Evolutionary conservation across 2,888 invertebrate species (phyloP).

Genomic region (Noctua janthe): DNA sequence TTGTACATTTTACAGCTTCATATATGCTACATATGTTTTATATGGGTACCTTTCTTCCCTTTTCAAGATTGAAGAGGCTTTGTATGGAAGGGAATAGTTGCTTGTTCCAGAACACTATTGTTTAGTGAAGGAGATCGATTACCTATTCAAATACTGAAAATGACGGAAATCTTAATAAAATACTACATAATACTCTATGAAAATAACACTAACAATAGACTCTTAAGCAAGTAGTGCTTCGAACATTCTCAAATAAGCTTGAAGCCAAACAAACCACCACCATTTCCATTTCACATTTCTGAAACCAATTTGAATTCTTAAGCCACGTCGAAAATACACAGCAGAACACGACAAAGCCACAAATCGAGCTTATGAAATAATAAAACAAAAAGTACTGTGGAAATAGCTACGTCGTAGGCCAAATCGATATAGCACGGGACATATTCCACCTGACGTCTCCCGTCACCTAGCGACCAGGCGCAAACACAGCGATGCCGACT

Average conservation of each 20-base stretch:
- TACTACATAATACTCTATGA: background rate
- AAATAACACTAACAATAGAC: background rate
- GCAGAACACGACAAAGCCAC: conserved; percentile 20
- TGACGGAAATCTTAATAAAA: background rate
- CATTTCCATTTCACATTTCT: conserved; percentile 19
- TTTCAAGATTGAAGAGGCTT: conserved; percentile 41
- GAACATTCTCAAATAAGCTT: background rate
- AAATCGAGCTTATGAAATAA: conserved; percentile 43
- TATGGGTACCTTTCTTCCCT: conserved; percentile 35
- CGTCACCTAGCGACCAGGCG: conserved; percentile 81
- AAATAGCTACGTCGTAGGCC: conserved; percentile 57
- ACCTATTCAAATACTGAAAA: conserved; percentile 3
- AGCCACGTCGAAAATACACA: conserved; percentile 23
- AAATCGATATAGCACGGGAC: conserved; percentile 82
- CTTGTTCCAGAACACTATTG: conserved; percentile 26
- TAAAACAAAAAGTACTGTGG: conserved; percentile 40
- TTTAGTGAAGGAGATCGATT: conserved; percentile 30
- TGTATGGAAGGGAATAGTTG: conserved; percentile 12
- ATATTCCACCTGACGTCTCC: conserved; percentile 75
- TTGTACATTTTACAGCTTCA: conserved; percentile 62
- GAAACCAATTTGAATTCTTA: conserved; percentile 49
- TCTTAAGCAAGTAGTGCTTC: background rate
- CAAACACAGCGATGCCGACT: conserved; percentile 75
- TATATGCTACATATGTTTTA: conserved; percentile 57
- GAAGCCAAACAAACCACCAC: conserved; percentile 14